Evolutionary conservation across 2,888 invertebrate species (phyloP).

Genomic region (Cheilosia impressa): DNA sequence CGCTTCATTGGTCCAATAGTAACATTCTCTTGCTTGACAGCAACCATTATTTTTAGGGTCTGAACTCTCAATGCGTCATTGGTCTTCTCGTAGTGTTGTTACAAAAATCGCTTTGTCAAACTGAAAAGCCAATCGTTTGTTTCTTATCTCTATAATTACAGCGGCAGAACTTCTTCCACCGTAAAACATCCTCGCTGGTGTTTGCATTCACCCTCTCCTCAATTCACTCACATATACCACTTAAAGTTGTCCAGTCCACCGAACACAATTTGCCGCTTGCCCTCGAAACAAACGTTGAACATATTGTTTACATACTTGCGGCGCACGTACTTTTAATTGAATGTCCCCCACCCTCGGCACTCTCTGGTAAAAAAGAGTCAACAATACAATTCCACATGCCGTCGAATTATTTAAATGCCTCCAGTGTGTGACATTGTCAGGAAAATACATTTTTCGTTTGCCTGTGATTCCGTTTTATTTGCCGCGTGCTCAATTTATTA

Average conservation of each 20-base stretch:
- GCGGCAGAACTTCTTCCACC: not conserved
- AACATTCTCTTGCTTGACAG: no score
- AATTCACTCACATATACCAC: not conserved
- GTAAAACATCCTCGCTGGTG: not conserved
- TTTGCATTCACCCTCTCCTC: not conserved
- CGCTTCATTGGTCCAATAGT: no score
- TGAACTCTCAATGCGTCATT: no score
- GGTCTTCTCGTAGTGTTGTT: no score
- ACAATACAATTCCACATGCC: constrained; percentile 34
- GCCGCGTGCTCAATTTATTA: constrained; percentile 13
- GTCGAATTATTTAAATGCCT: constrained; percentile 34
- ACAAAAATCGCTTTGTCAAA: no score
- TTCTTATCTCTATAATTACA: no score
- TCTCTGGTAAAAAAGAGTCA: constrained; percentile 1
- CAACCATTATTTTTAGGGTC: no score
- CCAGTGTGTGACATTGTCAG: constrained; percentile 16
- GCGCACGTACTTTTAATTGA: constrained; percentile 18
- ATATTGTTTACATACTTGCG: constrained; percentile 1
- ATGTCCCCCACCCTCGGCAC: not conserved
- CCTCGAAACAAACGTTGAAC: constrained; percentile 26
- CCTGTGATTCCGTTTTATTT: not conserved
- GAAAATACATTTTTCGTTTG: constrained; percentile 6
- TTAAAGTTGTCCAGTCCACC: constrained; percentile 16
- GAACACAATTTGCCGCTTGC: constrained; percentile 13
- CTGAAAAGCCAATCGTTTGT: no score